Conservation (phyloP, 2,113 vertebrate genomes). For the Nestor notabilis region DNA sequence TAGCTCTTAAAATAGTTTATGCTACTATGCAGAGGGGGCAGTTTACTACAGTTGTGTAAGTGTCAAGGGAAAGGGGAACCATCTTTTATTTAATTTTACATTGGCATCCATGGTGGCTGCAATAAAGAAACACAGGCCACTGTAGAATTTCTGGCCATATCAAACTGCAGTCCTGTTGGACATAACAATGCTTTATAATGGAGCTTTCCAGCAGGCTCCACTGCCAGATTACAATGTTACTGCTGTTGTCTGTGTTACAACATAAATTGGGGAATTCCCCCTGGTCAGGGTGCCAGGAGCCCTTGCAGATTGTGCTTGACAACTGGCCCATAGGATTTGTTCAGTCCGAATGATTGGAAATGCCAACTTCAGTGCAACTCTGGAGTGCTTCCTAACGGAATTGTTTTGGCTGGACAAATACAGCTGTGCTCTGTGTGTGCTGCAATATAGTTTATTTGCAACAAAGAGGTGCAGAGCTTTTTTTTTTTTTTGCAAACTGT, state of each 20-base stretch:
- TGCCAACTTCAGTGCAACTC: background rate
- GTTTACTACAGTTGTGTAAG: background rate
- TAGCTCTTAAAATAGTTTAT: background rate
- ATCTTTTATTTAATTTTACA: constrained; percentile 3
- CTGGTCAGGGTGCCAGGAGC: background rate
- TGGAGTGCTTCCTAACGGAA: background rate
- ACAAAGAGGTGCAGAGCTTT: background rate
- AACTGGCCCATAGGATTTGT: background rate
- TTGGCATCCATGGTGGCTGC: background rate
- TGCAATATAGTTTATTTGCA: background rate
- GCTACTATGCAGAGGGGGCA: background rate
- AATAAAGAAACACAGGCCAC: background rate
- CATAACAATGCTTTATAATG: background rate
- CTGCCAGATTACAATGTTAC: constrained; percentile 13
- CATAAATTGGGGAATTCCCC: constrained; percentile 1
- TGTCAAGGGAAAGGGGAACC: background rate
- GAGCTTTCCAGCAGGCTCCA: background rate
- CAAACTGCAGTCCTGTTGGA: background rate
- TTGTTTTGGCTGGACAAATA: background rate
- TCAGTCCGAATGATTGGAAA: background rate
- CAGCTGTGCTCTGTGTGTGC: background rate
- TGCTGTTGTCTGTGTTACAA: constrained; percentile 6
- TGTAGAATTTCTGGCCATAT: background rate
- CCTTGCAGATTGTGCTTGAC: constrained; percentile 26
- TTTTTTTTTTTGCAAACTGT: background rate